A percentile compares a stretch with the other conserved stretches of the same genome.
Conservation (phyloP, 2,888 invertebrate species). For the Thecocarcelia acutangulata region DNA sequence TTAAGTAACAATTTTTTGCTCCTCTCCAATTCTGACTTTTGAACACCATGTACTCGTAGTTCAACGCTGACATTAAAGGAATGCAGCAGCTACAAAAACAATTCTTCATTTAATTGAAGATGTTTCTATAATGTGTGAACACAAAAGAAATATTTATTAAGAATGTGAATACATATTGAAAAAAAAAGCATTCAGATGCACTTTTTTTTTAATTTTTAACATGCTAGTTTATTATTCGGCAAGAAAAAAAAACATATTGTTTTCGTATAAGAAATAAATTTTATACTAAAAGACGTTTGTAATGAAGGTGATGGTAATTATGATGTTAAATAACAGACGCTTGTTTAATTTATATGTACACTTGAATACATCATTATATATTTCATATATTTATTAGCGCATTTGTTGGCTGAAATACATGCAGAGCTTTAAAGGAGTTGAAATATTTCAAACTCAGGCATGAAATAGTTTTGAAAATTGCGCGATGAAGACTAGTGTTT, state of each 20-base stretch:
- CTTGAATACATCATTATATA: slow-evolving; percentile 11
- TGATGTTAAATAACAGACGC: neutral
- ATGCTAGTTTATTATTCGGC: slow-evolving; percentile 14
- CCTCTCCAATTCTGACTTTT: slow-evolving; percentile 10
- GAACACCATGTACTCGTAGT: neutral
- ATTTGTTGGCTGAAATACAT: neutral
- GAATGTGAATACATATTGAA: too few species aligned
- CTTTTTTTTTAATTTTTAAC: slow-evolving; percentile 34
- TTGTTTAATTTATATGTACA: neutral
- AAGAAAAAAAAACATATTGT: slow-evolving; percentile 38
- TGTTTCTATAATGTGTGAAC: slow-evolving; percentile 56
- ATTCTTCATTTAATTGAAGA: slow-evolving; percentile 7
- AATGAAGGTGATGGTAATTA: slow-evolving; percentile 1
- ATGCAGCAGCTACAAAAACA: neutral
- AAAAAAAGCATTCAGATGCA: neutral
- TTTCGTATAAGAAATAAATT: slow-evolving; percentile 22
- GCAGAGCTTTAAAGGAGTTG: neutral
- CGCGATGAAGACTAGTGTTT: neutral
- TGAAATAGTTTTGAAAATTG: too few species aligned
- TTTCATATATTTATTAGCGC: neutral
- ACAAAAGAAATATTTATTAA: slow-evolving; percentile 21
- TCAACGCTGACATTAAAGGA: neutral
- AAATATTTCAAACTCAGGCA: neutral
- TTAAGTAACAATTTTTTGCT: neutral
- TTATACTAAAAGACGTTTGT: slow-evolving; percentile 8